Evolutionary conservation across 2,888 invertebrate species (phyloP), one percentile per base, ranked within the genome.

Genomic region (Sphinx pinastri): DNA sequence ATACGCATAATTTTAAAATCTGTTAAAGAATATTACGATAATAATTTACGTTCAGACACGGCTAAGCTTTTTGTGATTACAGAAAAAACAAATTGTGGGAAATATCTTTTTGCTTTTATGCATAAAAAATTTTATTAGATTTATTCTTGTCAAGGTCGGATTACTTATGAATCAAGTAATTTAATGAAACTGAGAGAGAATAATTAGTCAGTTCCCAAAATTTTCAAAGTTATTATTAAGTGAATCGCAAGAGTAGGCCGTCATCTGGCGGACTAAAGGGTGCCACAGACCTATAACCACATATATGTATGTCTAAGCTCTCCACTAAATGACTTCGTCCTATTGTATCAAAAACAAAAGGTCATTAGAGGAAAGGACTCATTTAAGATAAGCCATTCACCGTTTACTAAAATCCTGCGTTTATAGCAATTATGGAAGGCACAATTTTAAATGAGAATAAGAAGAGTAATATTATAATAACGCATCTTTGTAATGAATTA

Each of bases 201-300:
- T 92, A 92, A 92, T 92, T 92, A 91, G 85, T 84, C 85, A 86
- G 82, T 86, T 88, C 85, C 83, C 86, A 85, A 90, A 91, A 92
- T 91, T 92, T 91, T 81, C 85, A 89, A 90, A 93, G 92, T 93
- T 92, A 92, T 89, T 92, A 92, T 89, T 92, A 92, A 93, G 89
- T 90, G 88, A 88, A 81, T 81, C 87, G 87, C 88, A 89, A 87
- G 85, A 86, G 88, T 83, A 84, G 84, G 82, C 83, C 88, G 90
- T 87, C 91, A 92, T 90, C 91, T 92, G 92, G 77, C 74, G 75
- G 77, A 83, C 76, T 73, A 81, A 78, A 81, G 45, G 19, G 68
- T 57, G 19, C 19, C 63, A 47, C 63, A 63, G 7, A 49, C 16
- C 63, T 63, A 49, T 63, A 63, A 12, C 63, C 63, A 25, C 25